These are phyloP conservation scores for Melanotaenia maccullochi DNA, from an alignment of 2,797 vertebrate genomes.

Conservation along the genomic window DNA sequence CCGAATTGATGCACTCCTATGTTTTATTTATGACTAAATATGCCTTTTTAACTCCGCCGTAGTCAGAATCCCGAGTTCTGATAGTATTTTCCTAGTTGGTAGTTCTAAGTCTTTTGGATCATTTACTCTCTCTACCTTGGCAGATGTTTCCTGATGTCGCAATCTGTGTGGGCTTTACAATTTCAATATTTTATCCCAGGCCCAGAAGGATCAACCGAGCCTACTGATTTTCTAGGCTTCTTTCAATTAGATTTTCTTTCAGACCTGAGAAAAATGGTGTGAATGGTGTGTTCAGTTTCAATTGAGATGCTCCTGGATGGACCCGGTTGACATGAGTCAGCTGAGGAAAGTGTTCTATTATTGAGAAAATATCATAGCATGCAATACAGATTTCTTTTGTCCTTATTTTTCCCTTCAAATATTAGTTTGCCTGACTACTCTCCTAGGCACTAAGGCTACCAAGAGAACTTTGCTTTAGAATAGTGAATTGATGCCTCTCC, in stretches of 20 bases:
- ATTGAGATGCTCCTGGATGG: slow-evolving; percentile 39
- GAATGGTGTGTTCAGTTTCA: slow-evolving; percentile 42
- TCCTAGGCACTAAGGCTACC: slow-evolving; percentile 37
- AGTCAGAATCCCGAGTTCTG: slow-evolving; percentile 74
- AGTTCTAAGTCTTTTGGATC: slow-evolving; percentile 67
- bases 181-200: slow-evolving; percentile 69
- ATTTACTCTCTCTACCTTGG: slow-evolving; percentile 65
- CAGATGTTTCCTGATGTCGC: slow-evolving; percentile 77
- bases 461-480: slow-evolving; percentile 44
- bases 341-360: slow-evolving; percentile 42
- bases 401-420: slow-evolving; percentile 32
- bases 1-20: slow-evolving; percentile 79
- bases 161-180: slow-evolving; percentile 70
- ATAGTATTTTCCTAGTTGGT: slow-evolving; percentile 65
- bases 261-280: slow-evolving; percentile 33
- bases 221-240: slow-evolving; percentile 43
- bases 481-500: slow-evolving; percentile 40
- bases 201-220: slow-evolving; percentile 57
- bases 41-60: slow-evolving; percentile 77
- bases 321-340: slow-evolving; percentile 40
- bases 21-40: slow-evolving; percentile 85
- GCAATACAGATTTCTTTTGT: slow-evolving; percentile 4
- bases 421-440: slow-evolving; percentile 52
- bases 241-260: slow-evolving; percentile 60
- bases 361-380: slow-evolving; percentile 35